These are phyloP conservation scores for Chymomyza procnemis DNA, from an alignment of 2,888 invertebrate genomes.

Conservation along the genomic window DNA sequence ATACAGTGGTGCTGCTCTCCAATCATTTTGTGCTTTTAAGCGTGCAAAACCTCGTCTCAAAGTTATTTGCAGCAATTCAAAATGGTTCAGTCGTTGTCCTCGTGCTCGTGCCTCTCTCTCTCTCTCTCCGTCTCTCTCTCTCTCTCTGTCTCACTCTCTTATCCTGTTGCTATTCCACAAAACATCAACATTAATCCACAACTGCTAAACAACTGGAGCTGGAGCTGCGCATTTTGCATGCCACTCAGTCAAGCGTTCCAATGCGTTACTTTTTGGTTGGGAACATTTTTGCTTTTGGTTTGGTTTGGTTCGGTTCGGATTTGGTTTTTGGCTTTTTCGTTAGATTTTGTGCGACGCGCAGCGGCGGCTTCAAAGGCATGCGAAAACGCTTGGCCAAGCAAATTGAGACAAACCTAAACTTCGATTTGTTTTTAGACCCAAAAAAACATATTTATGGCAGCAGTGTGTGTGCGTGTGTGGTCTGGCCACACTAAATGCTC, in stretches of 20 bases:
- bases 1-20: conserved; percentile 30
- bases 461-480: background rate
- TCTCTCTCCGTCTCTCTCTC: conserved; percentile 16
- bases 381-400: background rate
- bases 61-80: conserved; percentile 44
- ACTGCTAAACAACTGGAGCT: conserved; percentile 23
- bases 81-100: conserved; percentile 8
- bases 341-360: background rate
- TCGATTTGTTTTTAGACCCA: conserved; percentile 54
- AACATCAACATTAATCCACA: conserved; percentile 44
- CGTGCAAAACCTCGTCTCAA: conserved; percentile 46
- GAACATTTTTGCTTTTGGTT: background rate
- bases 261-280: background rate
- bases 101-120: conserved; percentile 32
- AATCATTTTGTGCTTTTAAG: conserved; percentile 67
- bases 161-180: background rate
- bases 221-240: conserved; percentile 35
- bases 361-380: background rate
- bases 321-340: conserved; percentile 5
- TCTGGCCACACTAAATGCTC: conserved; percentile 38
- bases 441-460: background rate
- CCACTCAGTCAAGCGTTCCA: conserved; percentile 3
- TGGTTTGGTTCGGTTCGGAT: background rate
- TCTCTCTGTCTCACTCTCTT: background rate
- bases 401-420: conserved; percentile 51